phyloP scores from a whole-genome alignment of 2,888 invertebrate genomes.

The Hemaris fuciformis region DNA sequence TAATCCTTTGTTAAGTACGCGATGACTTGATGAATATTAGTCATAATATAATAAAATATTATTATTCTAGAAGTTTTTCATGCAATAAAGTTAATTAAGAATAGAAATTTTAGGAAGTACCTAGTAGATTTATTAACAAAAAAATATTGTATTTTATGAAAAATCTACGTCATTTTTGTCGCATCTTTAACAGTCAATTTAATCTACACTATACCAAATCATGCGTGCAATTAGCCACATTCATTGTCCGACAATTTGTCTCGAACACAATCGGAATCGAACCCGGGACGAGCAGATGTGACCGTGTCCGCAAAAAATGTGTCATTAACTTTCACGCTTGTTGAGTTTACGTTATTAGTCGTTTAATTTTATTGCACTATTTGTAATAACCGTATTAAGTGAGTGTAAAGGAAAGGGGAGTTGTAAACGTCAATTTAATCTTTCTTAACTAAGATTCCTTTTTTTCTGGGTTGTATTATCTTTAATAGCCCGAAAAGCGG shows the following conservation, averaged over 20 bases:
- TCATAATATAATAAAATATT: no score
- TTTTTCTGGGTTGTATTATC: no score
- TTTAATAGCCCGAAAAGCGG: no score
- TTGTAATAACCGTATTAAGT: neutral
- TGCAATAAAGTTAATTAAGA: no score
- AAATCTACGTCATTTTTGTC: neutral
- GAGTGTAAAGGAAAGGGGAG: no score
- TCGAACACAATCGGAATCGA: slow-evolving; percentile 9
- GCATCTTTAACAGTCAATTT: neutral
- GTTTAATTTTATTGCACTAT: neutral
- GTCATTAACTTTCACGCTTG: slow-evolving; percentile 2
- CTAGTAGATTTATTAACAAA: no score
- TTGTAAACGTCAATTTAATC: no score
- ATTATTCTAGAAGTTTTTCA: no score
- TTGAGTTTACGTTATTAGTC: neutral
- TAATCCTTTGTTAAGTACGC: no score
- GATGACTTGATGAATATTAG: no score
- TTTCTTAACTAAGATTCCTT: no score
- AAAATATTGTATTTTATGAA: neutral
- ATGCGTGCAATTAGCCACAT: slow-evolving; percentile 2
- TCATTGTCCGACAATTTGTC: slow-evolving; percentile 14
- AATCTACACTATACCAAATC: neutral
- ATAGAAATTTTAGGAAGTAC: no score
- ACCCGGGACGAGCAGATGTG: slow-evolving; percentile 15
- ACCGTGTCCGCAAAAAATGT: neutral